These are phyloP conservation scores for Nyctibius bracteatus DNA, from an alignment of 2,113 vertebrate genomes.

Conservation along the genomic window DNA sequence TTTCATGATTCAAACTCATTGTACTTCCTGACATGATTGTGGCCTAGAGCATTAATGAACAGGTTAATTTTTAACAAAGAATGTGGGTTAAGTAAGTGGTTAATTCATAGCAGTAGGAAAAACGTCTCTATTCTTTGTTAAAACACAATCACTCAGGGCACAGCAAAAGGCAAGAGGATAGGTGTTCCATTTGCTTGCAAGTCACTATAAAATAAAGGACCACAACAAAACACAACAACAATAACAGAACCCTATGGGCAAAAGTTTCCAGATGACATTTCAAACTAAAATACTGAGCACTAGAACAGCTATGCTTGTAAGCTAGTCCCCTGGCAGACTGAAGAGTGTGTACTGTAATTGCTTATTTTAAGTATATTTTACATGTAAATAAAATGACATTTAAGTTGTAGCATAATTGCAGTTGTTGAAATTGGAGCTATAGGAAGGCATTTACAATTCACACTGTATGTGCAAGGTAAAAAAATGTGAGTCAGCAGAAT, in stretches of 20 bases:
- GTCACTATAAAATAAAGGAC: constrained; percentile 37
- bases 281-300: constrained; percentile 61
- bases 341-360: neutral
- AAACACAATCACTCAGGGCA: constrained; percentile 71
- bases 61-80: constrained; percentile 36
- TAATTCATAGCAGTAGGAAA: constrained; percentile 42
- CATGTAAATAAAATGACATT: neutral
- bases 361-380: constrained; percentile 1
- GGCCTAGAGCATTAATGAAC: constrained; percentile 84
- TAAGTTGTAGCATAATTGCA: neutral
- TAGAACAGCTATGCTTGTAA: constrained; percentile 32
- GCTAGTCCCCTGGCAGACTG: constrained; percentile 51
- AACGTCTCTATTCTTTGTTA: constrained; percentile 52
- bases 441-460: constrained; percentile 6
- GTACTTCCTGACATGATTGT: constrained; percentile 99
- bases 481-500: neutral
- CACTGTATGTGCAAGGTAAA: neutral
- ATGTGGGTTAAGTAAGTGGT: neutral
- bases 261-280: constrained; percentile 51
- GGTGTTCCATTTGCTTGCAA: constrained; percentile 53
- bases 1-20: constrained; percentile 93
- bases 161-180: constrained; percentile 74
- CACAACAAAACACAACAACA: neutral
- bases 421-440: neutral
- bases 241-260: constrained; percentile 16